Base-by-base conservation (phyloP, 2,797 vertebrate species). In the Pipistrellus pipistrellus region DNA sequence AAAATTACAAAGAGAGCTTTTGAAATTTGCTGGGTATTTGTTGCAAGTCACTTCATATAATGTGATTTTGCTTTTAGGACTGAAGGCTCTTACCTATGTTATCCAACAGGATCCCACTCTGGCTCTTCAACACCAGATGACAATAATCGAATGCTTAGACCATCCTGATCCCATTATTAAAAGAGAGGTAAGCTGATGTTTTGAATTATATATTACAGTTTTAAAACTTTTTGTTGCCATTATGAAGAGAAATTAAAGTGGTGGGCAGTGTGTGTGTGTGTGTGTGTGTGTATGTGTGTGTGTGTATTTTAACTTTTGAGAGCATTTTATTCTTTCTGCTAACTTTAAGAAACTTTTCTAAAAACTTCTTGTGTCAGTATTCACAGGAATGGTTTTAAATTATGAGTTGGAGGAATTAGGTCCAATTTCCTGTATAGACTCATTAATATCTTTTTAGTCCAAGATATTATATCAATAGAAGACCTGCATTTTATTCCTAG, bases 61-160 rank as follows among this genome's bases (percentile, higher is more conserved):
- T 44, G 17, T 95, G 71, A 18, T 93, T 32, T 97, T 27, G 93
- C 57, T 97, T 98, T 77, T 96, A 99, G 99, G 99, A 82, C 97
- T 99, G 96, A 99, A 99, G 97, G 99, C 99, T 85, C 98, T 99
- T 94, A 99, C 99, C 3, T 99, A 99, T 32, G 99, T 99, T 84
- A 98, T 99, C 91, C 99, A 99, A 97, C 99, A 99, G 97, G 99
- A 99, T 97, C 99, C 99, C 32, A 99, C 98, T 95, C 98, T 99
- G 91, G 99, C 99, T 73, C 98, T 99, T 92, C 99, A 99, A 96
- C 99, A 99, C 98, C 99, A 99, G 98, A 99, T 99, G 98, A 99
- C 99, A 97, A 99, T 99, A 97, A 99, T 99, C 85, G 99, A 99
- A 96, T 99, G 99, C 98, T 98, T 99, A 35, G 99, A 99, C 96